phyloP scores from a whole-genome alignment of 1,140 invertebrate genomes.

The Nautilus pompilius region DNA sequence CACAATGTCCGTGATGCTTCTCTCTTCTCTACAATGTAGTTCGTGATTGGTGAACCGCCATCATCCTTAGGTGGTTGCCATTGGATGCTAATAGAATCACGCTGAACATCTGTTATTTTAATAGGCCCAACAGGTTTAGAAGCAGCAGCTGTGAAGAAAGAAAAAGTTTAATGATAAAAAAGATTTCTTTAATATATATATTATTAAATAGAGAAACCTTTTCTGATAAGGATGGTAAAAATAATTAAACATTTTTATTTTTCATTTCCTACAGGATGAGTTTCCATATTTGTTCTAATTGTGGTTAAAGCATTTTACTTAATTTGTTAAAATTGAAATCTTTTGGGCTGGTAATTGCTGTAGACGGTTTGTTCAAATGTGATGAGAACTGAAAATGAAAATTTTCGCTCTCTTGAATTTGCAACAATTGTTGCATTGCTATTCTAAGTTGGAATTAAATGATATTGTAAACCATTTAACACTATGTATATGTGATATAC shows the following conservation, averaged over 20 bases:
- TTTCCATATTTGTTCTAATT: not conserved
- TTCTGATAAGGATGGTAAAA: too few relatives aligned
- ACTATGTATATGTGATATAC: too few relatives aligned
- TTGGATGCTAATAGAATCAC: constrained; percentile 35
- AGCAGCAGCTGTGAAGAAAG: not conserved
- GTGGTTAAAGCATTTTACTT: too few relatives aligned
- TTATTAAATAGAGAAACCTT: too few relatives aligned
- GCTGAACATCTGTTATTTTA: constrained; percentile 53
- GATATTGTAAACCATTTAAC: too few relatives aligned
- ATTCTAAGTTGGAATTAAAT: too few relatives aligned
- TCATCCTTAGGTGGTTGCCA: constrained; percentile 76
- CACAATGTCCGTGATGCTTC: constrained; percentile 54
- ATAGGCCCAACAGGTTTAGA: constrained; percentile 15
- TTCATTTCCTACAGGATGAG: not conserved
- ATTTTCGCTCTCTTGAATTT: too few relatives aligned
- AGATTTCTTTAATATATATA: not conserved
- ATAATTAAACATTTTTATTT: not conserved
- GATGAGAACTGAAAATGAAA: too few relatives aligned
- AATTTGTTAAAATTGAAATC: too few relatives aligned
- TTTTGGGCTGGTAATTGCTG: too few relatives aligned
- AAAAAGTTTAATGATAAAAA: not conserved
- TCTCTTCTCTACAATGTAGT: constrained; percentile 95
- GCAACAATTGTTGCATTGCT: too few relatives aligned
- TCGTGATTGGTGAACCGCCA: constrained; percentile 83
- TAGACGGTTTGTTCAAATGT: too few relatives aligned